Base-by-base conservation (phyloP, 2,113 vertebrate species). In the Anser cygnoides region DNA sequence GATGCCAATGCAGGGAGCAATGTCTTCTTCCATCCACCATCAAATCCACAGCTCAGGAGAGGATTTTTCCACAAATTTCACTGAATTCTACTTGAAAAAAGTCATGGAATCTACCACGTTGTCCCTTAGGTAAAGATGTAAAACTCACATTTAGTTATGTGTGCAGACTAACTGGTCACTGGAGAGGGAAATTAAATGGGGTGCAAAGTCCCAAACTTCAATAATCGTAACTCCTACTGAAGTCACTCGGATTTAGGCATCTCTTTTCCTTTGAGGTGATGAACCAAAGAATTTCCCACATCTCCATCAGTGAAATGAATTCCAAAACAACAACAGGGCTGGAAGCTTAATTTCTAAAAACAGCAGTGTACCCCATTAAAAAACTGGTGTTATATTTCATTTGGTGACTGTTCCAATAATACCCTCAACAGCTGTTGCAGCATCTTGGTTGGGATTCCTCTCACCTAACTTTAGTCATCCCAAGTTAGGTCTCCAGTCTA, bases 351-450 rank as follows among this genome's bases (percentile, higher is more conserved):
- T 90, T 83, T 93, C 76, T 82, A 77, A 88, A 90, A 35, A 13
- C 14, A 88, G 61, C 17, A 52, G 17, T 10, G 16, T 67, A 44
- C 26, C 31, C 49, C 6, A 0, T 49, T 49, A 54, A 75, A 92
- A 95, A 81, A 3, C 2, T 50, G 0, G 1, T 78, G 20, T 76
- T 87, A 3, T 15, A 46, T 90, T 93, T 91, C 85, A n/a, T 74
- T 86, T 4, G 3, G 61, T 93, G 68, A 29, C 57, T 81, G 63
- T 29, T 78, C 67, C 57, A 86, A 68, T 86, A 95, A 94, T 91
- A 92, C 26, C 59, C 90, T n/a, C 16, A 78, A 61, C 86, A 96
- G 92, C 92, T 96, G 94, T 44, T 89, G 41, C 25, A 61, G 57
- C 2, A 3, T 67, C 91, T 90, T 72, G 25, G 28, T 89, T 89